phyloP scores from a whole-genome alignment of 2,113 vertebrate species.

The Engystomops pustulosus region DNA sequence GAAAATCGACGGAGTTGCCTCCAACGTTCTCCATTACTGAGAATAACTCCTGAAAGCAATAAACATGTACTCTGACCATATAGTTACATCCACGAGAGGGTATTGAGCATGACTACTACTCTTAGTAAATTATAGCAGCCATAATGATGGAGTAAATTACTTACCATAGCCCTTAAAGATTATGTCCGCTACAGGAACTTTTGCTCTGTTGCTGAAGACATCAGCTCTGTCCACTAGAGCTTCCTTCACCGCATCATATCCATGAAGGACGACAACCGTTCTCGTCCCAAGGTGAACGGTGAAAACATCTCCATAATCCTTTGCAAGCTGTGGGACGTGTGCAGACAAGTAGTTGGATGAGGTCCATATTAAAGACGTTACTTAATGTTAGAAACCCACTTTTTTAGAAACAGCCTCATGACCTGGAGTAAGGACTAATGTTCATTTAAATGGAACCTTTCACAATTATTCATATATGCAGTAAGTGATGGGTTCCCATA shows the following conservation, averaged over 20 bases:
- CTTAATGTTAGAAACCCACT: neutral
- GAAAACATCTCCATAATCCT: slow-evolving; percentile 57
- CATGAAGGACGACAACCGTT: slow-evolving; percentile 49
- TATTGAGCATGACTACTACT: too few species aligned
- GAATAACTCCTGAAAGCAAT: slow-evolving; percentile 7
- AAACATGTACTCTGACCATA: neutral
- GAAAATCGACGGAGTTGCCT: slow-evolving; percentile 33
- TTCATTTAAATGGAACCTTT: too few species aligned
- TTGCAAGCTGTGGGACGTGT: slow-evolving; percentile 32
- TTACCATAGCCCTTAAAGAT: slow-evolving; percentile 56
- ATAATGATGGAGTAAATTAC: neutral
- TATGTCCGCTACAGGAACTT: slow-evolving; percentile 29
- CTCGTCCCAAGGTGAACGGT: slow-evolving; percentile 49
- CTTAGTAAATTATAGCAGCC: too few species aligned
- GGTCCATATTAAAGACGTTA: neutral
- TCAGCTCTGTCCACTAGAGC: slow-evolving; percentile 59
- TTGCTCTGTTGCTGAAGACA: slow-evolving; percentile 54
- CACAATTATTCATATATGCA: too few species aligned
- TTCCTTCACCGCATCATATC: slow-evolving; percentile 56
- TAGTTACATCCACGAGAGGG: too few species aligned
- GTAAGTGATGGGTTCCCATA: too few species aligned
- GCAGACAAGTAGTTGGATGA: neutral
- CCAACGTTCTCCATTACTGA: slow-evolving; percentile 38
- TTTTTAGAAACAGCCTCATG: too few species aligned
- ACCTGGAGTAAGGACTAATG: too few species aligned